These are phyloP conservation scores for Caerostris darwini DNA, from an alignment of 1,140 invertebrate genomes.

Conservation along the genomic window DNA sequence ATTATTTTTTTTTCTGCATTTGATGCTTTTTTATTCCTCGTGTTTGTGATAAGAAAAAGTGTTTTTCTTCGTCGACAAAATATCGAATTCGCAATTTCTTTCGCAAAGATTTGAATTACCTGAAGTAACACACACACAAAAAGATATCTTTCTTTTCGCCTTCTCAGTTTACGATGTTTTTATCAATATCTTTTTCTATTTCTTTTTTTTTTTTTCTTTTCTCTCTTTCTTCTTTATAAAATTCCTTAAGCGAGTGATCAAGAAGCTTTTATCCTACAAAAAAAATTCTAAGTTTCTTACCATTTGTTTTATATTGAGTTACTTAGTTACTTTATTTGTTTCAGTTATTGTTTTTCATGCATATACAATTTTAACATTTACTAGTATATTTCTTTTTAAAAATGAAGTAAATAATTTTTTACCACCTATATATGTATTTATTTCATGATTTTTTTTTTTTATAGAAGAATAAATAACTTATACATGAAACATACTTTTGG, in stretches of 20 bases:
- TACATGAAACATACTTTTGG: background rate
- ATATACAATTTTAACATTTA: background rate
- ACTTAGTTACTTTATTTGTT: background rate
- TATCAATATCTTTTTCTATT: background rate
- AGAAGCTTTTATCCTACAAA: background rate
- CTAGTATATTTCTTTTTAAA: background rate
- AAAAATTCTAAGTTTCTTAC: background rate
- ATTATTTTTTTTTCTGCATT: background rate
- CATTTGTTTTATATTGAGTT: background rate
- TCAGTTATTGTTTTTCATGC: background rate
- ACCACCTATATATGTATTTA: background rate
- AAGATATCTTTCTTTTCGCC: background rate
- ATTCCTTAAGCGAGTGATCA: background rate
- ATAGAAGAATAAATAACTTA: background rate
- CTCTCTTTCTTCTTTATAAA: background rate
- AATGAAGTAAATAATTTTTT: background rate
- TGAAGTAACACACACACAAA: background rate
- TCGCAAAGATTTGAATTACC: slow-evolving; percentile 24
- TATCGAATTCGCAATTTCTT: slow-evolving; percentile 49
- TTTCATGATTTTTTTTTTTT: background rate
- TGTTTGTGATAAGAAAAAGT: background rate
- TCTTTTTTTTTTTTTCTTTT: too few species aligned
- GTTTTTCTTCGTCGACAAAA: background rate
- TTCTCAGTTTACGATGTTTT: background rate
- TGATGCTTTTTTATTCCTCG: background rate